phyloP scores from a whole-genome alignment of 2,797 vertebrate species.

The Hoplostethus mediterraneus region DNA sequence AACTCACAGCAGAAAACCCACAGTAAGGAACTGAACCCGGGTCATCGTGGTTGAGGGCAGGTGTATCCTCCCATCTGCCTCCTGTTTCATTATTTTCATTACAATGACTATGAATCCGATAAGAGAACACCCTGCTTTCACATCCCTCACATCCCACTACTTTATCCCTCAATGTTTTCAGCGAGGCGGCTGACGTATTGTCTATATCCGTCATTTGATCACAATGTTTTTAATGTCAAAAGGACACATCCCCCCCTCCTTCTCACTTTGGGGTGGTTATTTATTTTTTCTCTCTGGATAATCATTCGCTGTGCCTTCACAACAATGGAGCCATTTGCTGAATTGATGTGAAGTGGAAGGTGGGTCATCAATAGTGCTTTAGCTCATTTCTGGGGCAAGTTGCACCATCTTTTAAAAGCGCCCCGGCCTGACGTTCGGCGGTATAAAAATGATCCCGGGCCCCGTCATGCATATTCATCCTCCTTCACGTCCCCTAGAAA shows the following conservation, averaged over 20 bases:
- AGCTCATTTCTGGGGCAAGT: conserved; percentile 44
- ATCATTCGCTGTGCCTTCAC: conserved; percentile 15
- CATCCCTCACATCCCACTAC: no score
- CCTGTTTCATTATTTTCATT: no score
- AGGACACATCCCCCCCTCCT: conserved; percentile 2
- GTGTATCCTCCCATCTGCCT: no score
- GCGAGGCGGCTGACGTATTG: not conserved
- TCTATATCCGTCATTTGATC: no score
- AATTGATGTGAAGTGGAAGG: conserved; percentile 26
- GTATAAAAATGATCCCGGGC: not conserved
- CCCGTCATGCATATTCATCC: conserved; percentile 21
- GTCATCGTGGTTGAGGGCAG: no score
- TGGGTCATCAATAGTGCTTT: conserved; percentile 40
- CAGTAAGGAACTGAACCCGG: no score
- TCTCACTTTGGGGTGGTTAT: not conserved
- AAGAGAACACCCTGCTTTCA: no score
- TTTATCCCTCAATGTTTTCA: not conserved
- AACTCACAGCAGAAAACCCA: no score
- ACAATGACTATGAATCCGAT: no score
- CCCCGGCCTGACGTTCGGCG: not conserved
- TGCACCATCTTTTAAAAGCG: conserved; percentile 31
- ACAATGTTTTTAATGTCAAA: conserved; percentile 21
- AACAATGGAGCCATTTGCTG: conserved; percentile 18
- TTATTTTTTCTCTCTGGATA: not conserved
- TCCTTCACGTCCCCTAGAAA: not conserved